phyloP scores from a whole-genome alignment of 1,140 invertebrate genomes.

The Neotoxoptera formosana region DNA sequence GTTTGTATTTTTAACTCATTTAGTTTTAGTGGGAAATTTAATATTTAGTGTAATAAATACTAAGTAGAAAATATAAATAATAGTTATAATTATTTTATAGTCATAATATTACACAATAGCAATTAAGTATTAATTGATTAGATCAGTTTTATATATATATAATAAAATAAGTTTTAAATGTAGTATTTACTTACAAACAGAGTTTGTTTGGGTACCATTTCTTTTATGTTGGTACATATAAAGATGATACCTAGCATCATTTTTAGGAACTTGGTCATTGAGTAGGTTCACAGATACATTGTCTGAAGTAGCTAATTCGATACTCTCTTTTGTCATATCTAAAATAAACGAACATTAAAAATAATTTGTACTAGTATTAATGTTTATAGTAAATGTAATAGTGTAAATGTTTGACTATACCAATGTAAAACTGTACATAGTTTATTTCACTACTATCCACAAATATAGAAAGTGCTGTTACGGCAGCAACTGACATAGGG shows the following conservation, averaged over 20 bases:
- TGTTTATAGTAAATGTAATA: no score
- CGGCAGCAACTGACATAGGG: conserved; percentile 72
- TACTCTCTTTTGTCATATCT: conserved; percentile 61
- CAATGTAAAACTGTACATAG: conserved; percentile 81
- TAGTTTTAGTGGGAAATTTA: no score
- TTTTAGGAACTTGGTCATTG: conserved; percentile 78
- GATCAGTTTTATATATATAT: not conserved
- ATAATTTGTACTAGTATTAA: no score
- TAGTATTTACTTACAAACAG: conserved; percentile 71
- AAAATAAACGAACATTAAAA: conserved; percentile 26
- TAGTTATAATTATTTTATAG: no score
- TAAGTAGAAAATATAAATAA: no score
- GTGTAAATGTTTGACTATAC: conserved; percentile 62
- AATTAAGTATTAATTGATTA: not conserved
- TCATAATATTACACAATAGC: no score
- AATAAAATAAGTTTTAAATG: not conserved
- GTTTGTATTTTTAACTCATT: no score
- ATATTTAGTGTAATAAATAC: no score
- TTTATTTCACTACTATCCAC: conserved; percentile 65
- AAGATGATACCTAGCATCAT: conserved; percentile 90
- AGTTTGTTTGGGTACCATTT: conserved; percentile 88
- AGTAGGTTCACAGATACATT: conserved; percentile 66
- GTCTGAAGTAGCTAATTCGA: conserved; percentile 59
- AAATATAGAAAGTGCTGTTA: conserved; percentile 70
- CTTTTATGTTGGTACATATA: conserved; percentile 91